A percentile compares a stretch with the other conserved stretches of the same genome.
Evolutionary conservation across 2,113 vertebrate species (phyloP).

Genomic region (Urocolius indicus): DNA sequence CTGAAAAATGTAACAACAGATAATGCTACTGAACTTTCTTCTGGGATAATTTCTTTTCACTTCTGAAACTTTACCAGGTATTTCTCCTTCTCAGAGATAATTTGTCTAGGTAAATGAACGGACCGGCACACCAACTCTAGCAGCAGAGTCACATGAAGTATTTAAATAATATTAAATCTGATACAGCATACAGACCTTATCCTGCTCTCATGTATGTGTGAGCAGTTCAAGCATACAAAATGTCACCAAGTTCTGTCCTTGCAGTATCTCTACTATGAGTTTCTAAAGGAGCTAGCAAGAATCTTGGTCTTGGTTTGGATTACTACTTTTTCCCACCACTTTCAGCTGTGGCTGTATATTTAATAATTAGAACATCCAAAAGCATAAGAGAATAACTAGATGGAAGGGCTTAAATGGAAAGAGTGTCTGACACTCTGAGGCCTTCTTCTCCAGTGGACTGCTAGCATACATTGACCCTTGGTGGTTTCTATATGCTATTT

Average conservation of each 20-base stretch:
- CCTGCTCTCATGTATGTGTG: accelerated
- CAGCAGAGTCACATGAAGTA: not conserved
- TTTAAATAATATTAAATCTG: not conserved
- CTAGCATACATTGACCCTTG: not conserved
- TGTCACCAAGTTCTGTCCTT: accelerated
- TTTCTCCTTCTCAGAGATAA: not conserved
- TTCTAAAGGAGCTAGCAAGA: not conserved
- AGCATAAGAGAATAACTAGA: not conserved
- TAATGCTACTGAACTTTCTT: not conserved
- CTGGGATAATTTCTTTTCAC: not conserved
- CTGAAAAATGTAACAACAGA: not conserved
- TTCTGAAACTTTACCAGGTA: not conserved
- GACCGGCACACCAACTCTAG: not conserved
- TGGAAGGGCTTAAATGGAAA: not conserved
- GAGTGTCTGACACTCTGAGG: not conserved
- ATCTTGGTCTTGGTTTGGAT: not conserved
- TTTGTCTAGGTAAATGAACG: not conserved
- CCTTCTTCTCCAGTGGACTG: not conserved
- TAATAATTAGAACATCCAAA: not conserved
- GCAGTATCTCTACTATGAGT: not conserved
- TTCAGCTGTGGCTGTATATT: not conserved
- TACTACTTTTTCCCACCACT: too few relatives aligned
- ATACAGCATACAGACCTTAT: not conserved
- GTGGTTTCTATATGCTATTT: not conserved
- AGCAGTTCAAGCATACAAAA: not conserved